Evolutionary conservation across 2,888 invertebrate genomes (phyloP).

Genomic region (Eurytoma californica): DNA sequence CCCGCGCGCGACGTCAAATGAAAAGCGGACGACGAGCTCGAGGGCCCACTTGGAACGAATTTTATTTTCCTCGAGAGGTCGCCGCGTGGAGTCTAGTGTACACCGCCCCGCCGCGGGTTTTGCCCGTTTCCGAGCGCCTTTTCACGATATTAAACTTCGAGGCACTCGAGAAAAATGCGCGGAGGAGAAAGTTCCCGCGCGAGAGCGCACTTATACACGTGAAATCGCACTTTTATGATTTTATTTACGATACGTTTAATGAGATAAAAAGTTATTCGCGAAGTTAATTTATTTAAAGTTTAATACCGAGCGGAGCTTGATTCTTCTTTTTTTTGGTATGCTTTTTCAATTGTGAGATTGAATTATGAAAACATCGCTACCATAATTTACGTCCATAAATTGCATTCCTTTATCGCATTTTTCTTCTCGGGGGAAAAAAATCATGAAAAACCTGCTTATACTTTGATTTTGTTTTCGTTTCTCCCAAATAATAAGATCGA

Average conservation of each 20-base stretch:
- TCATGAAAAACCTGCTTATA: too few relatives aligned
- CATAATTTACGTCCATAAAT: constrained; percentile 26
- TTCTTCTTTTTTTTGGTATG: too few relatives aligned
- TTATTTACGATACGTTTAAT: constrained; percentile 43
- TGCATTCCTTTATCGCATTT: too few relatives aligned
- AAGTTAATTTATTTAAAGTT: constrained; percentile 36
- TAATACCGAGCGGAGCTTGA: too few relatives aligned
- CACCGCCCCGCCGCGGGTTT: not conserved
- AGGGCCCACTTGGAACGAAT: not conserved
- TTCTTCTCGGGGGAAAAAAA: too few relatives aligned
- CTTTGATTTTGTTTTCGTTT: too few relatives aligned
- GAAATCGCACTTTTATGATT: constrained; percentile 39
- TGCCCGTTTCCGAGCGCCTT: not conserved
- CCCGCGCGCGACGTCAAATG: constrained; percentile 36
- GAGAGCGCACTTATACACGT: constrained; percentile 1
- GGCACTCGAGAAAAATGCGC: constrained; percentile 19
- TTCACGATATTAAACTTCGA: constrained; percentile 21
- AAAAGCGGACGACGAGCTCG: not conserved
- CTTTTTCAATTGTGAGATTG: constrained; percentile 25
- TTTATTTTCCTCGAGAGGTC: not conserved
- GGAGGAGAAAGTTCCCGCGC: constrained; percentile 40
- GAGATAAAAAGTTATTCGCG: constrained; percentile 39
- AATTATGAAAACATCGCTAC: constrained; percentile 33
- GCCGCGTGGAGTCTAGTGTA: not conserved
- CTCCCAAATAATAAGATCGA: too few relatives aligned